Percentiles rank a stretch among this genome's conserved stretches.
phyloP scores from a whole-genome alignment of 2,888 invertebrate species.

The Eupithecia tripunctaria region DNA sequence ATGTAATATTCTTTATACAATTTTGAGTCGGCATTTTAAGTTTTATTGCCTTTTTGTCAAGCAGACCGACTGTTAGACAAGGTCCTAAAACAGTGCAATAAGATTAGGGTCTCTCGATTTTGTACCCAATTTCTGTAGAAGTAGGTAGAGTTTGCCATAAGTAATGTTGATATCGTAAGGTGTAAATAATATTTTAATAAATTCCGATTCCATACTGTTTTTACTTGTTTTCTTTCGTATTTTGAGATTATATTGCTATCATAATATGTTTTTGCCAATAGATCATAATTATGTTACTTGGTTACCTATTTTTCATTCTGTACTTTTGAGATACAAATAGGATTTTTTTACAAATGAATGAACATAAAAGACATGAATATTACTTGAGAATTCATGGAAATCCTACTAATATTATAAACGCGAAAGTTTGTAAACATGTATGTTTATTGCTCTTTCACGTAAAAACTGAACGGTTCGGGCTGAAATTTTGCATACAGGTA shows the following conservation, averaged over 20 bases:
- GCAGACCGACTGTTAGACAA: constrained; percentile 6
- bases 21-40: not conserved
- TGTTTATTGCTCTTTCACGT: too few relatives aligned
- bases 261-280: not conserved
- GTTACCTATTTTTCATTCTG: not conserved
- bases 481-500: too few relatives aligned
- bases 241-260: not conserved
- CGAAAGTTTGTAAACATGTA: too few relatives aligned
- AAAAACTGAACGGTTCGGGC: too few relatives aligned
- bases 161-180: constrained; percentile 30
- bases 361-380: not conserved
- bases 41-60: not conserved
- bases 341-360: not conserved
- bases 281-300: not conserved
- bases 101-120: constrained; percentile 20
- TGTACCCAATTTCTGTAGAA: constrained; percentile 15
- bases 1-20: not conserved
- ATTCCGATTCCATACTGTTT: constrained; percentile 47
- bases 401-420: too few relatives aligned
- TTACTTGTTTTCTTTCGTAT: constrained; percentile 36
- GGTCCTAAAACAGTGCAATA: constrained; percentile 24
- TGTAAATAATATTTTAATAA: constrained; percentile 46
- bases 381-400: too few relatives aligned
- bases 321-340: not conserved
- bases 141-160: constrained; percentile 44